These are phyloP conservation scores for Anarrhichthys ocellatus DNA, from an alignment of 2,113 vertebrate genomes.

Conservation along the genomic window DNA sequence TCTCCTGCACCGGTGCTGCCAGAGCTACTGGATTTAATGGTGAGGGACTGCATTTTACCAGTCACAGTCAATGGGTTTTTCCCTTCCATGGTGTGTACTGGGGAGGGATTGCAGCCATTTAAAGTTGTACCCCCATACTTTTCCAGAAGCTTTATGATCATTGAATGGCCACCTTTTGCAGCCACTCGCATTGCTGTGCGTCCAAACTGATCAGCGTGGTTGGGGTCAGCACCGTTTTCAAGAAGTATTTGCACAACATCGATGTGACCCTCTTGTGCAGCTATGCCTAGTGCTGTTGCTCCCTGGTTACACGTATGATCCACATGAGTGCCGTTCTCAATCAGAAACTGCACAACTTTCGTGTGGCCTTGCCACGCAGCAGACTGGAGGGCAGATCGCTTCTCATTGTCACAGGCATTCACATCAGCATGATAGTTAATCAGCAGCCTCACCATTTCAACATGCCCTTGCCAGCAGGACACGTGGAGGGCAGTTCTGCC, in stretches of 20 bases:
- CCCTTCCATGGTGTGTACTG: conserved; percentile 96
- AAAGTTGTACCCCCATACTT: conserved; percentile 93
- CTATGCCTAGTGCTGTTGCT: conserved; percentile 96
- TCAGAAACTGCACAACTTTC: conserved; percentile 92
- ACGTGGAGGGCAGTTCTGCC: conserved; percentile 97
- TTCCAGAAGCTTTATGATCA: conserved; percentile 94
- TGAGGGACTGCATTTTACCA: conserved; percentile 92
- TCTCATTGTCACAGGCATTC: conserved; percentile 95
- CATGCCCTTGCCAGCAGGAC: conserved; percentile 98
- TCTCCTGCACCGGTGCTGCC: conserved; percentile 94
- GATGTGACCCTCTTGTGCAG: conserved; percentile 97
- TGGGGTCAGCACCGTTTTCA: conserved; percentile 95
- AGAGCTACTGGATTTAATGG: conserved; percentile 96
- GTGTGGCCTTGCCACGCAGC: conserved; percentile 97
- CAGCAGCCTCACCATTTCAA: conserved; percentile 94
- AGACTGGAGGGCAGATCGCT: conserved; percentile 94
- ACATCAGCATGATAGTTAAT: conserved; percentile 92
- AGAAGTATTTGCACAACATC: conserved; percentile 94
- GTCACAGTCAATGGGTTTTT: conserved; percentile 87
- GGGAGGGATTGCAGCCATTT: conserved; percentile 94
- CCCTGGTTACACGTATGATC: conserved; percentile 98
- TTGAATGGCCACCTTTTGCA: conserved; percentile 94
- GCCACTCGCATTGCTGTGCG: conserved; percentile 98
- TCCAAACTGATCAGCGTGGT: conserved; percentile 97
- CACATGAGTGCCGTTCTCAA: conserved; percentile 90